phyloP scores from a whole-genome alignment of 1,140 invertebrate species.

The Drosophila mauritiana region DNA sequence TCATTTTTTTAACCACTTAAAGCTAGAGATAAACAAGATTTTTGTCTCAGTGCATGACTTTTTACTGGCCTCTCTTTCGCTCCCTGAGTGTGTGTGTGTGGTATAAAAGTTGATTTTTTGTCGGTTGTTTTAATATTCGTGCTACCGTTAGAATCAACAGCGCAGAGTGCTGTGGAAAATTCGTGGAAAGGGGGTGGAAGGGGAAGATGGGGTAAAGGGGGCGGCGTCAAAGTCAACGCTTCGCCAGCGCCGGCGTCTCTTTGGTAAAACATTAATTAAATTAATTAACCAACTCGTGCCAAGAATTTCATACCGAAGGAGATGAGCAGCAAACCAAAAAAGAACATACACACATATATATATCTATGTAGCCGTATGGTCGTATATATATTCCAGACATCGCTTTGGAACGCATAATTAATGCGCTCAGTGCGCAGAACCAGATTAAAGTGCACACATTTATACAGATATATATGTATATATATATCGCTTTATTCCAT shows the following conservation, averaged over 20 bases:
- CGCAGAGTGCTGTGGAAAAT: conserved; percentile 17
- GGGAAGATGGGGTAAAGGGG: conserved; percentile 41
- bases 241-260: conserved; percentile 56
- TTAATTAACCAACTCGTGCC: conserved; percentile 82
- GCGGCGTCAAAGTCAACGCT: conserved; percentile 44
- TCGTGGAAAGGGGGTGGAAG: conserved; percentile 2
- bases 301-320: conserved; percentile 59
- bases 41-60: background rate
- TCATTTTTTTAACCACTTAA: background rate
- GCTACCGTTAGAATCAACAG: conserved; percentile 69
- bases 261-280: conserved; percentile 82
- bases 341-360: background rate
- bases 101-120: conserved; percentile 28
- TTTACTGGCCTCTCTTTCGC: background rate
- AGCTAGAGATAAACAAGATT: no score
- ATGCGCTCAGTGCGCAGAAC: conserved; percentile 81
- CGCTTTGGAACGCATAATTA: conserved; percentile 81
- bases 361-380: background rate
- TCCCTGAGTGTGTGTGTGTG: conserved; percentile 12
- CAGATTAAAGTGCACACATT: conserved; percentile 66
- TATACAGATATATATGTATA: background rate
- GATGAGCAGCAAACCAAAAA: conserved; percentile 36
- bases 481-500: conserved; percentile 7
- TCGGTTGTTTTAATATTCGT: conserved; percentile 49
- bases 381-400: conserved; percentile 40